Conservation (phyloP, 2,888 invertebrate genomes). For the Chloromyia formosa region DNA sequence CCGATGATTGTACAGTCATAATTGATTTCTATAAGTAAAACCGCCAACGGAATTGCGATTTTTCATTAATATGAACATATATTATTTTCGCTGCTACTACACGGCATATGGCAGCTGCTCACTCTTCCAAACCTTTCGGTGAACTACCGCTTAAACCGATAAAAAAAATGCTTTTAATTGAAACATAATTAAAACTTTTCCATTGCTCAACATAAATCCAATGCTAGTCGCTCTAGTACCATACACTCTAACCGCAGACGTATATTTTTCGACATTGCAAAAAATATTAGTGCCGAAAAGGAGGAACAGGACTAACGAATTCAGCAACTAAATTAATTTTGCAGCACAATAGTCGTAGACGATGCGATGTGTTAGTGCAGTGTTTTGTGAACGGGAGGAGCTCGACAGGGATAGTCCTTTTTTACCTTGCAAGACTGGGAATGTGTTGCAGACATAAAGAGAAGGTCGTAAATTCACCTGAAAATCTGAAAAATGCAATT, state of each 20-base stretch:
- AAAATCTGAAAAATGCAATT: conserved; percentile 43
- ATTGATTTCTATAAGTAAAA: too few relatives aligned
- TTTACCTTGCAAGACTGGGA: conserved; percentile 23
- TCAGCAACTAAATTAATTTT: conserved; percentile 40
- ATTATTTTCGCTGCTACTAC: too few relatives aligned
- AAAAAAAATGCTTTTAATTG: too few relatives aligned
- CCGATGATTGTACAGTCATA: too few relatives aligned
- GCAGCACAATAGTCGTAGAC: conserved; percentile 5
- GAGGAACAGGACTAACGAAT: too few relatives aligned
- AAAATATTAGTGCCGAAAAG: conserved; percentile 9
- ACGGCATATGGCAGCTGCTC: too few relatives aligned
- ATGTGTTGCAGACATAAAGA: conserved; percentile 41
- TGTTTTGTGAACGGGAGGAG: background rate
- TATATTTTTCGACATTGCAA: conserved; percentile 9
- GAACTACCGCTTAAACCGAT: too few relatives aligned
- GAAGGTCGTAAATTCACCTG: conserved; percentile 41
- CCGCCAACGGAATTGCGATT: too few relatives aligned
- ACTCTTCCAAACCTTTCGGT: too few relatives aligned
- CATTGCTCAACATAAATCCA: background rate
- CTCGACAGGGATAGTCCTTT: too few relatives aligned
- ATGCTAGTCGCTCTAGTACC: background rate
- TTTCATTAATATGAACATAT: too few relatives aligned
- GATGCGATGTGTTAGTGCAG: background rate
- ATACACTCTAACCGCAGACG: background rate
- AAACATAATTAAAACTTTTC: conserved; percentile 8